Base-by-base conservation (phyloP, 1,140 invertebrate species). In the Drosophila quadrilineata region DNA sequence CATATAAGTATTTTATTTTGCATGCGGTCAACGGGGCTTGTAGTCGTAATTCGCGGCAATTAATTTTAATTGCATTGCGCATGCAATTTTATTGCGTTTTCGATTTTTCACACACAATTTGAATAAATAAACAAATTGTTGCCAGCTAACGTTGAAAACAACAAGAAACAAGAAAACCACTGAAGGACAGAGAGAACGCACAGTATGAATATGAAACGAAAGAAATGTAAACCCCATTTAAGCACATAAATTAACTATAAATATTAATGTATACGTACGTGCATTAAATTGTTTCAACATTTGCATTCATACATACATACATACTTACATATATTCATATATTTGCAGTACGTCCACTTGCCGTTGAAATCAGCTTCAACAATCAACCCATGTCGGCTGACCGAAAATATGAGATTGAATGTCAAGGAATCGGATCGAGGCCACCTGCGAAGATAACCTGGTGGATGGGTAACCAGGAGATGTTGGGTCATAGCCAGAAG, bases 331-430 rank as follows among this genome's bases (percentile, higher is more conserved):
- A 35, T 46, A 35, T 10, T 40, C 64, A 29, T 22, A 46, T 90
- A 82, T 80, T 88, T 84, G 40, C 92, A 97, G 96, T 97, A 76
- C 92, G 93, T 54, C 96, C 96, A 10, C 79, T 96, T 46, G 92
- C 91, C 45, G 95, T 95, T 36, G 93, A 94, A 76, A 96, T 97
- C 75, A 89, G 95, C 53, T 94, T 93, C 71, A 94, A 93, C 59
- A 94, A 95, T 67, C 93, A 95, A 65, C 95, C 96, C 0, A 91
- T 97, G 16, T 96, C 95, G 16, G 95, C 96, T 1, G 95, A 95
- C 50, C 91, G 94, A 50, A 92, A 92, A 62, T 94, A 95, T 67
- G 94, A 96, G 65, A 92, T 97, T 52, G 93, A 92, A 64, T 97
- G 96, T 86, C 93, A 93, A 87, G 93, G 94, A 1, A 92, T 93